Base-by-base conservation (phyloP, 1,140 invertebrate genomes). In the Drosophila pseudoobscura region DNA sequence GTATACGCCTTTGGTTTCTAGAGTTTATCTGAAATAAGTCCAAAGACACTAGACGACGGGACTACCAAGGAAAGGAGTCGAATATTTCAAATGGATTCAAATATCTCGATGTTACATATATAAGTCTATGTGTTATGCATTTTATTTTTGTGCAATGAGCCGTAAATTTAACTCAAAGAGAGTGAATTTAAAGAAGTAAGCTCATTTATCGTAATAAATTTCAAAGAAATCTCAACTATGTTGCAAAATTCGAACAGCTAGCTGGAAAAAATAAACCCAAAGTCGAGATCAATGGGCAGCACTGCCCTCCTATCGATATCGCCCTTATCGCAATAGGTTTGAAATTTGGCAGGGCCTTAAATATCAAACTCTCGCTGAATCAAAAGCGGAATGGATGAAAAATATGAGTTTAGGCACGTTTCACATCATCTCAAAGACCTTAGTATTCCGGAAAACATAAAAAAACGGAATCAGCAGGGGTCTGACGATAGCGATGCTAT, bases 91-190 rank as follows among this genome's bases (percentile, higher is more conserved):
- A 63, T 62, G 70, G 70, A 74, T 64, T 47, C 74, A 75, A 65
- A 60, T 75, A 75, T 55, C 57, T 75, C 50, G 71, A 75, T 75
- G 70, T 75, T 75, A 63, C 69, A 61, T 29, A 51, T 17, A 52
- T 75, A 75, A 75, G 70, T 75, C 71, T 49, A 51, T 65, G 52
- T 74, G 71, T 75, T 71, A 71, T 75, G 71, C 70, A 75, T 75
- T 75, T 75, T 74, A 65, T 54, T 68, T 74, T 43, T 62, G 35
- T 65, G 44, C 51, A 73, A 49, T 57, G 51, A 73, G 69, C 46
- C 53, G 59, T 70, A 43, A 61, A 74, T 74, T 35, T 74, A 74
- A 62, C 71, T 74, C 57, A 74, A 64, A 51, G 50, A 61, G 46
- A 52, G 49, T 73, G 60, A 61, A 74, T 35, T 47, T 51, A 2